These are phyloP conservation scores for Prunella himalayana DNA, from an alignment of 2,113 vertebrate species.

Conservation along the genomic window DNA sequence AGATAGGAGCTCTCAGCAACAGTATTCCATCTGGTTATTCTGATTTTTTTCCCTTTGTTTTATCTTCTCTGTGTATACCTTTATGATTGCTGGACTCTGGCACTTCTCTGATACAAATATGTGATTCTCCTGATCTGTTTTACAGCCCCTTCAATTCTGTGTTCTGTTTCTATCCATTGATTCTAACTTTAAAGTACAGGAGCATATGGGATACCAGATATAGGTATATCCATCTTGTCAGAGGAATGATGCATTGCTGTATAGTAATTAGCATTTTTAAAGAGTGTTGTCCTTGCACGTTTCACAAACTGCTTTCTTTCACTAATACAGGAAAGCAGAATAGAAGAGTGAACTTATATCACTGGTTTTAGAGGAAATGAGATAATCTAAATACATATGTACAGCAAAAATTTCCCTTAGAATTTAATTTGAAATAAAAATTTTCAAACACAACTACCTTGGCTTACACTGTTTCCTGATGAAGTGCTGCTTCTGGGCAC, in stretches of 20 bases:
- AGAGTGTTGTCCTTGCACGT: background rate
- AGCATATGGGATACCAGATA: background rate
- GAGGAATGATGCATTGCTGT: background rate
- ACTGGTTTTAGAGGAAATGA: background rate
- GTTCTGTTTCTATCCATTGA: background rate
- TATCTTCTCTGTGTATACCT: background rate
- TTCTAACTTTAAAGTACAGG: background rate
- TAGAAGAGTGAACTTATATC: background rate
- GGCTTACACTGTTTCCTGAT: background rate
- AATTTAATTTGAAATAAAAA: background rate
- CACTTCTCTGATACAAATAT: background rate
- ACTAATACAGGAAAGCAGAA: fast-evolving
- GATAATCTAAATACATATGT: background rate
- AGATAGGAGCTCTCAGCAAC: background rate
- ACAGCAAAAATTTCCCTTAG: background rate
- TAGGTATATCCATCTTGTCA: background rate
- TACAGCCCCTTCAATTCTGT: background rate
- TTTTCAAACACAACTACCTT: background rate
- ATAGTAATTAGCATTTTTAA: background rate
- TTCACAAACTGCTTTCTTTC: background rate
- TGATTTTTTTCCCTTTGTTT: background rate
- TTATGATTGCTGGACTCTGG: background rate
- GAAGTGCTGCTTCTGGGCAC: background rate
- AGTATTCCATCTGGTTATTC: background rate
- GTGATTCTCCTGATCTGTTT: background rate